Conservation (phyloP, 2,797 vertebrate species). For the Varecia variegata region DNA sequence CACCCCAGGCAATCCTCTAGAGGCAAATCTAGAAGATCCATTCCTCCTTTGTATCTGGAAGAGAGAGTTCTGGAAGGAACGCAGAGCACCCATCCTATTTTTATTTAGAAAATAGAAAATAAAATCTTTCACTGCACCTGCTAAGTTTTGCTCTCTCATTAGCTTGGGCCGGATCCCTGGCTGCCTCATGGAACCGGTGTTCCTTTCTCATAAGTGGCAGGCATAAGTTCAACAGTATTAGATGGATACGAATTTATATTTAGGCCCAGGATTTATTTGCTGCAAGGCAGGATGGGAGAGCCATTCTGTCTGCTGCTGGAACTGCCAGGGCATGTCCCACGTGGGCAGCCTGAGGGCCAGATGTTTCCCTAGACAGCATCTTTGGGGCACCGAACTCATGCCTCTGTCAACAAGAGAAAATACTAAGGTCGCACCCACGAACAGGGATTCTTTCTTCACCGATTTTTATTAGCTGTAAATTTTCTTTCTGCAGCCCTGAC, state of each 20-base stretch:
- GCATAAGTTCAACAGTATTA: neutral
- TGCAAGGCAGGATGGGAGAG: neutral
- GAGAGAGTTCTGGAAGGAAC: neutral
- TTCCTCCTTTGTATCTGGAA: neutral
- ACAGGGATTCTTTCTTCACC: neutral
- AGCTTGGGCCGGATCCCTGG: neutral
- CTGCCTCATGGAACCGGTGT: neutral
- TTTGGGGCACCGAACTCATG: neutral
- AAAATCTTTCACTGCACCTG: neutral
- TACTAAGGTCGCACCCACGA: neutral
- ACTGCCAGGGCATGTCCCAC: neutral
- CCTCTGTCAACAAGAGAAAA: conserved; percentile 10
- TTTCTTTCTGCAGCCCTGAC: neutral
- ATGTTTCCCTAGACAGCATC: neutral
- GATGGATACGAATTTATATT: conserved; percentile 35
- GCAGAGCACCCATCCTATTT: neutral
- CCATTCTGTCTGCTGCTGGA: neutral
- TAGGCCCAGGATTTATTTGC: neutral
- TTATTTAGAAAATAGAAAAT: neutral
- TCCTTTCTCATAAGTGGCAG: neutral
- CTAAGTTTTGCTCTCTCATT: neutral
- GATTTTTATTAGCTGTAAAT: conserved; percentile 40
- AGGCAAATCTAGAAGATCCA: neutral
- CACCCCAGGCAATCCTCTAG: rapidly evolving
- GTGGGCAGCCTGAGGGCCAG: neutral